Evolutionary conservation across 2,797 vertebrate species (phyloP).

Genomic region (Ceryle rudis): DNA sequence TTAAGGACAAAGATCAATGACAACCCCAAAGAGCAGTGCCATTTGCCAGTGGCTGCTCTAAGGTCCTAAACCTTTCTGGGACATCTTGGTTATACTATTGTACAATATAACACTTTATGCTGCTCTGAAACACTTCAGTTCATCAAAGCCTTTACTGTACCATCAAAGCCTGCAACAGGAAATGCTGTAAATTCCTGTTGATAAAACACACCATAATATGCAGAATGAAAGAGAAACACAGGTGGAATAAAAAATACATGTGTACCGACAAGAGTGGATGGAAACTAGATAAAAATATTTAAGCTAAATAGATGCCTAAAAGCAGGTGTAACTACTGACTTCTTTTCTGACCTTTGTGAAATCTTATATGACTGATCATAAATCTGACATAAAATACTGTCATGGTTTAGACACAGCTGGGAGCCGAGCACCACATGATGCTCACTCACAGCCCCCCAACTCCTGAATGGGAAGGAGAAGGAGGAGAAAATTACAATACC

Average conservation of each 20-base stretch:
- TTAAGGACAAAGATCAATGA: not conserved
- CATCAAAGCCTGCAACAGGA: not conserved
- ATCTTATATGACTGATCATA: not conserved
- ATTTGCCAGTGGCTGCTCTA: not conserved
- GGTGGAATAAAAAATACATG: fast-evolving
- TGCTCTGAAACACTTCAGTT: not conserved
- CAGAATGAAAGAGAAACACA: not conserved
- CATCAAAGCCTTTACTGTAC: not conserved
- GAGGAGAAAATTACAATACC: no score
- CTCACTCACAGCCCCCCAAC: no score
- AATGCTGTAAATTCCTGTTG: not conserved
- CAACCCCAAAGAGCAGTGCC: not conserved
- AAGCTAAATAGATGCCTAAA: not conserved
- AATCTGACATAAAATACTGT: not conserved
- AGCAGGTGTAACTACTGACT: not conserved
- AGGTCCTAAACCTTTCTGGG: not conserved
- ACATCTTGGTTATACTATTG: not conserved
- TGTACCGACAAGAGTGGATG: not conserved
- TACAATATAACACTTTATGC: not conserved
- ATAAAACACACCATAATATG: not conserved
- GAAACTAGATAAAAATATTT: not conserved
- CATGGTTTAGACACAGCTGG: no score
- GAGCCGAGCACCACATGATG: no score
- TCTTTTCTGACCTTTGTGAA: not conserved
- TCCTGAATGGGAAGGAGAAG: no score